These are phyloP conservation scores for Megalops cyprinoides DNA, from an alignment of 2,797 vertebrate species.

Conservation along the genomic window DNA sequence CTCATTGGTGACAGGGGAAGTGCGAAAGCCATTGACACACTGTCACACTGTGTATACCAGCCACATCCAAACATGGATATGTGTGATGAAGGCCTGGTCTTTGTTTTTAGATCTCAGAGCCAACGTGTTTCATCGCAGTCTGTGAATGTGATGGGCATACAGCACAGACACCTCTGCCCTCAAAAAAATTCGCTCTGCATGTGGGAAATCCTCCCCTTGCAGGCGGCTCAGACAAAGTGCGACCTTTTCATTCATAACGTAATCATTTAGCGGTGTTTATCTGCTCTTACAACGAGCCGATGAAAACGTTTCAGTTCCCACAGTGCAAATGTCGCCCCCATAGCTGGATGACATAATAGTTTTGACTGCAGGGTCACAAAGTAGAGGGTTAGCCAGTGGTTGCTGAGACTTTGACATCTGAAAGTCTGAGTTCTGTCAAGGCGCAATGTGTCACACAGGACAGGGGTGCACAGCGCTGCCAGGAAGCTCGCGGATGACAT, in stretches of 20 bases:
- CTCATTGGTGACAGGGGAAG: neutral
- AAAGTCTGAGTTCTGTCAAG: neutral
- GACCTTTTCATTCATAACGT: neutral
- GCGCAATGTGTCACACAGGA: neutral
- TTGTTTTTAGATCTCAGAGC: conserved; percentile 32
- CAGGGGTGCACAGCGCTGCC: neutral
- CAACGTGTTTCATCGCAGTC: neutral
- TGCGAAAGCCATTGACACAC: neutral
- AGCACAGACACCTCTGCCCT: neutral
- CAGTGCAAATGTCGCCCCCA: neutral
- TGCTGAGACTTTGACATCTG: neutral
- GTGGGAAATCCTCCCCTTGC: neutral
- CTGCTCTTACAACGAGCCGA: neutral
- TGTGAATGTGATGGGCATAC: neutral
- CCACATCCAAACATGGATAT: neutral
- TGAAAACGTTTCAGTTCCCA: neutral
- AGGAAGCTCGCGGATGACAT: neutral
- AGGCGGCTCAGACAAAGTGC: neutral
- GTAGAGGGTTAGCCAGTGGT: neutral
- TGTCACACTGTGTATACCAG: conserved; percentile 24
- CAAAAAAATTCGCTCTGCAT: neutral
- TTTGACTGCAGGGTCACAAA: neutral
- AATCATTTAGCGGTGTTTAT: conserved; percentile 3
- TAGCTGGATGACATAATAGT: neutral
- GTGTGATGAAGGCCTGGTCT: conserved; percentile 32